Evolutionary conservation across 2,797 vertebrate genomes (phyloP).

Genomic region (Prunella strophiata): DNA sequence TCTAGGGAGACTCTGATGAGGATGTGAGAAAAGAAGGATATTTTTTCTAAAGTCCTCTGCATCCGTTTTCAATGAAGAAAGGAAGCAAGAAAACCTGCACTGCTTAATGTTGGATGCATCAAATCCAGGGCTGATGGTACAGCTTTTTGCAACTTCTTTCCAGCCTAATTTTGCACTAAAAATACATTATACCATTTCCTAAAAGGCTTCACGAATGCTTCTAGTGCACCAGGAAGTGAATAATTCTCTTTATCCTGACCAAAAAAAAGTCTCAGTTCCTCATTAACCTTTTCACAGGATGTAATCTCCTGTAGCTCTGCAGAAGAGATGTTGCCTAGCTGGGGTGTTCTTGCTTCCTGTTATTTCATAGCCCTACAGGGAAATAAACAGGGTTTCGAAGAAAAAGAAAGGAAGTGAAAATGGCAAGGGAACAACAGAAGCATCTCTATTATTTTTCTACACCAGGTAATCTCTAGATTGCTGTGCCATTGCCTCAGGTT

Average conservation of each 20-base stretch:
- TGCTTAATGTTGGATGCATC: background rate
- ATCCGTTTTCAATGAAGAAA: background rate
- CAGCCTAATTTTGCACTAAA: background rate
- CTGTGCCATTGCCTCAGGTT: background rate
- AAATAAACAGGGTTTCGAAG: conserved; percentile 41
- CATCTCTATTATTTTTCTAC: conserved; percentile 20
- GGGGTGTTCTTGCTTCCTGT: conserved; percentile 17
- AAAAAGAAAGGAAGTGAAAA: conserved; percentile 42
- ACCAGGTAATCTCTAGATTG: conserved; percentile 8
- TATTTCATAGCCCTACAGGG: conserved; percentile 16
- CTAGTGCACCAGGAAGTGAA: background rate
- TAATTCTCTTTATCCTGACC: background rate
- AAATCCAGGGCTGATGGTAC: background rate
- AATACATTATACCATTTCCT: background rate
- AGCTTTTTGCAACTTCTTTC: background rate
- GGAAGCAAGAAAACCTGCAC: background rate
- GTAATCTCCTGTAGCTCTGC: background rate
- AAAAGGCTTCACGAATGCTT: background rate
- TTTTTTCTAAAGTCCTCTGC: background rate
- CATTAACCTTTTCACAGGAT: conserved; percentile 3
- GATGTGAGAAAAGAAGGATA: background rate
- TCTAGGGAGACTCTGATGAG: background rate
- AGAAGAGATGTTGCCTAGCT: background rate
- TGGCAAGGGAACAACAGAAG: conserved; percentile 32
- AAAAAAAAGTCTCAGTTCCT: background rate